Evolutionary conservation across 92 coral and sea anemone genomes (phyloP), one percentile per base, ranked within the genome.

Genomic region (Palythoa grandiflora): DNA sequence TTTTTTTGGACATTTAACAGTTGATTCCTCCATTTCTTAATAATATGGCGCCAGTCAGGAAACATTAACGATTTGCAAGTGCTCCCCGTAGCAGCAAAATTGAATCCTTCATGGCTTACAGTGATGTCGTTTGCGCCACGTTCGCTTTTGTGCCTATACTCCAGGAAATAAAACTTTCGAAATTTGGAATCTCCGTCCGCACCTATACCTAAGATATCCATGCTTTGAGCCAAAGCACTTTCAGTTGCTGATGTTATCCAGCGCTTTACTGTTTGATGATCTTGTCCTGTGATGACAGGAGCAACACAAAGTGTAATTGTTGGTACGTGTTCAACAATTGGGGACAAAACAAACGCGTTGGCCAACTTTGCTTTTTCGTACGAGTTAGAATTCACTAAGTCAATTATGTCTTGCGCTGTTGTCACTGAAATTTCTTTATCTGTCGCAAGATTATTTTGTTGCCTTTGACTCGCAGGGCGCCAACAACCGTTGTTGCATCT

Each of bases 281-380:
- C 14, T 54, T 87, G 90, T 38, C 90, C 90, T 78, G 78, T 87
- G 38, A 36, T 52, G 37, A 87, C 86, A 17, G 90, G 90, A 39
- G 50, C 51, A 10, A 87, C 73, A 61, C 83, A 57, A 47, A 87
- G 78, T 19, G 71, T 47, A 60, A 87, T 68, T 57, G 75, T 50
- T 10, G 90, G 90, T 44, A 68, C 86, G 48, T 65, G 75, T 35
- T 87, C 78, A 20, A 40, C 55, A 6, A 87, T 5, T 19, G 90
- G 86, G 19, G 90, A 50, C 66, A 89, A 68, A 15, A 89, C 70
- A 77, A 89, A 89, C 39, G 92, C 91, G 44, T 89, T 89, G 20
- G 84, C 92, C 54, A 36, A 76, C 52, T 87, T 87, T 53, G 86
- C 90, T 87, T 87, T 87, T 50, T 77, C 84, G 15, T 59, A 57